Evolutionary conservation across 1,140 invertebrate species (phyloP), one percentile per base, ranked within the genome.

Genomic region (Drosophila serrata): DNA sequence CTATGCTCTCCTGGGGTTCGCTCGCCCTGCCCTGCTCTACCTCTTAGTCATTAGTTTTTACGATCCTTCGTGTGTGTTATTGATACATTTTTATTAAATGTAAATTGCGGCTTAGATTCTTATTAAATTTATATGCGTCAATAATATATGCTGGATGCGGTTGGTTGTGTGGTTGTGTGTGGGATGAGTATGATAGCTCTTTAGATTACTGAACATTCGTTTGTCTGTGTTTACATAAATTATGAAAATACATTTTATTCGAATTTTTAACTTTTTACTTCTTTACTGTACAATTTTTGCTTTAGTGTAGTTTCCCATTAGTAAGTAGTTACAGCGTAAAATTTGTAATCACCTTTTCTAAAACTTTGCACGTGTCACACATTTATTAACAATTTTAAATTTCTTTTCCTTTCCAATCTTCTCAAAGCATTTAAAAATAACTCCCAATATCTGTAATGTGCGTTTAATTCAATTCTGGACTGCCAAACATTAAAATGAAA

Each of bases 171-270:
- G 37, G 53, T 29, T 29, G 42, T 51, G 67, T 61, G 55, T 45
- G 57, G 19, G 43, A 19, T 43, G 39, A 60, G 55, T 65, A 15
- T 67, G 11, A 49, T 84, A 43, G 72, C 46, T 63, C 58, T 73
- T 75, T 67, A 62, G 49, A 56, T 68, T 69, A 80, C 78, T 75
- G 35, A 73, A 69, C 63, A 73, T 84, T 81, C 79, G 59, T 72
- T 79, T 86, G 56, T 76, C 53, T 81, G 69, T 86, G 65, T 76
- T 77, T 75, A 73, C 74, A 90, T 85, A 85, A 85, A 90, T 85
- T 90, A 90, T 85, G 74, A 90, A 90, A 90, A 90, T 85, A 90
- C 76, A 81, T 75, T 85, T 77, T 90, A 90, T 90, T 90, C 86
- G 86, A 90, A 81, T 81, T 84, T 53, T 79, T 81, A 81, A 77